Conservation (phyloP, 2,113 vertebrate species). For the Mugil cephalus region DNA sequence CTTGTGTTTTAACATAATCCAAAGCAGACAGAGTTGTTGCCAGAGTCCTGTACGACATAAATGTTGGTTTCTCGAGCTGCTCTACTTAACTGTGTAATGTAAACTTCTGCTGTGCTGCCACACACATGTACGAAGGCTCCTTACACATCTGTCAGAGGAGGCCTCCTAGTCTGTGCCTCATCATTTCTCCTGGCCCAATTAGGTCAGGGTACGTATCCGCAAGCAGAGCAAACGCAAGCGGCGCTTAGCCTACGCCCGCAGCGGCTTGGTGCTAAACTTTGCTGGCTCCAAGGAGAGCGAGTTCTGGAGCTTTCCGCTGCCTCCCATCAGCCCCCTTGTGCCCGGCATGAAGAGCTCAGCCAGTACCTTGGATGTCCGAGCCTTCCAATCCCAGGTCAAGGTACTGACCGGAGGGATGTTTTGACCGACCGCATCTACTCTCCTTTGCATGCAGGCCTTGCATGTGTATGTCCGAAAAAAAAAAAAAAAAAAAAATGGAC, state of each 20-base stretch:
- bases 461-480: conserved; percentile 61
- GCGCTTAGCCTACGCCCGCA: conserved; percentile 82
- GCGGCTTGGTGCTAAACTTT: conserved; percentile 75
- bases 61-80: background rate
- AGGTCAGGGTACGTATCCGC: conserved; percentile 69
- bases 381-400: conserved; percentile 64
- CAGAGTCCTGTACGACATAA: background rate
- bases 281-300: conserved; percentile 73
- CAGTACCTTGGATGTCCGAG: conserved; percentile 56
- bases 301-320: conserved; percentile 85
- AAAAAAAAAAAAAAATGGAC: too few species aligned
- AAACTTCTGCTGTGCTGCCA: background rate
- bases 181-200: conserved; percentile 67
- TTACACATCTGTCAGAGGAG: conserved; percentile 1
- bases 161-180: conserved; percentile 47
- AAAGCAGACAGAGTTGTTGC: background rate
- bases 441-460: conserved; percentile 66
- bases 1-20: background rate
- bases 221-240: conserved; percentile 75
- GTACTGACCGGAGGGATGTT: conserved; percentile 65
- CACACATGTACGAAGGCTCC: conserved; percentile 16
- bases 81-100: conserved; percentile 20
- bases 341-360: conserved; percentile 50
- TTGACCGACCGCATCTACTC: background rate
- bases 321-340: conserved; percentile 78